Evolutionary conservation across 2,113 vertebrate species (phyloP), one percentile per base, ranked within the genome.

Genomic region (Rhabdomys dilectus): DNA sequence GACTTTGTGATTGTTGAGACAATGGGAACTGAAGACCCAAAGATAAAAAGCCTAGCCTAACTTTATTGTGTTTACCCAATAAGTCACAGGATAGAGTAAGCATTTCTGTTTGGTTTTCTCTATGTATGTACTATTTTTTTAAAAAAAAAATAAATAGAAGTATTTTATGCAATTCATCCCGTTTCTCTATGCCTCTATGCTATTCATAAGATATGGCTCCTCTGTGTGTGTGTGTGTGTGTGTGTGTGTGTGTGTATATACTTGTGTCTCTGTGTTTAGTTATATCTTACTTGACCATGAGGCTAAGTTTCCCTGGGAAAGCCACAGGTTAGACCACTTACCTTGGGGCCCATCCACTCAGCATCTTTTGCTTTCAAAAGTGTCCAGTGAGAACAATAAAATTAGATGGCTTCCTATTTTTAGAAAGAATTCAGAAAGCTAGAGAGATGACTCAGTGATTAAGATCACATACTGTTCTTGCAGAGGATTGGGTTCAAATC

Each of bases 181-280:
- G 62, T 75, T 97, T 95, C 68, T 93, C 48, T 91, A 73, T 95
- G 58, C 34, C 68, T 93, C 48, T 91, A 73, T 95, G 58, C 34
- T 89, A 1, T 77, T 97, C 56, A 39, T 53, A 84, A 95, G 24
- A 2, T 80, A 8, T 68, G 87, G 80, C 73, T 73, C 4, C 22
- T 82, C 2, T 48, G 62, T 51, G 42, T 48, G 16, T 86, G 26
- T 66, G 82, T 64, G 34, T 66, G 48, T 53, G 36, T 77, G 24
- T 64, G 15, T 58, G 56, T 42, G 16, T 80, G 76, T 78, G 6
- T 75, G n/a, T 73, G 51, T 80, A 1, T 11, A 0, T 34, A 5
- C 66, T 12, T 85, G n/a, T 81, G 0, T 64, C 11, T 70, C 5
- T 39, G 12, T 89, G 62, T 42, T 66, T 90, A 48, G 39, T 91